Conservation (phyloP, 2,797 vertebrate species). For the Amazonetta brasiliensis region DNA sequence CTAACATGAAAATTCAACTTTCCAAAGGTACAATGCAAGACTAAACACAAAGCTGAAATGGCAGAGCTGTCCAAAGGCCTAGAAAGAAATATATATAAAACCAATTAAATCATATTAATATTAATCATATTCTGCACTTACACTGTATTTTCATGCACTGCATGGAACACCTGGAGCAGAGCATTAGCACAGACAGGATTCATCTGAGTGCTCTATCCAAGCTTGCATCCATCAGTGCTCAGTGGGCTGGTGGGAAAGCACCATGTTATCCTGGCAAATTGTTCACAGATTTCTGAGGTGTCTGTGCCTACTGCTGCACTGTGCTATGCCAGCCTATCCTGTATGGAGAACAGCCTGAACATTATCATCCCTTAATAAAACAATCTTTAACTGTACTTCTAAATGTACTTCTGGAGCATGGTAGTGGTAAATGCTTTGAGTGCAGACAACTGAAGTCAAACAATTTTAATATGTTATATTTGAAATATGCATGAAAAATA, state of each 20-base stretch:
- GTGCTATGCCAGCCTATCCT: not conserved
- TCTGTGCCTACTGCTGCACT: not conserved
- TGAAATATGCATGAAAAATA: slow-evolving; percentile 5
- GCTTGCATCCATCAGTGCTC: not conserved
- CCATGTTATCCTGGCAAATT: not conserved
- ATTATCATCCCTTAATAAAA: not conserved
- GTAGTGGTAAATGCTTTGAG: not conserved
- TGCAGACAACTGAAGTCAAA: not conserved
- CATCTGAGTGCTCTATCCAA: not conserved
- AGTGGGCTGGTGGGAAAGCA: not conserved
- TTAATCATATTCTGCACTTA: not conserved
- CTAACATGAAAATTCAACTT: not conserved
- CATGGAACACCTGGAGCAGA: not conserved
- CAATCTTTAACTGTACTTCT: not conserved
- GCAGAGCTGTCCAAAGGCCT: not conserved
- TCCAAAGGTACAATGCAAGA: not conserved
- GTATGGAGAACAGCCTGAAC: not conserved
- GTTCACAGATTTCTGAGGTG: not conserved
- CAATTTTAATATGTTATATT: not conserved
- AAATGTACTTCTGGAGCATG: not conserved
- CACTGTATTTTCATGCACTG: not conserved
- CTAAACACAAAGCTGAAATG: not conserved
- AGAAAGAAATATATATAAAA: not conserved
- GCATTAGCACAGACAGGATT: not conserved
- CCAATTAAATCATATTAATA: not conserved